Base-by-base conservation (phyloP, 1,140 invertebrate species). In the Fopius arisanus region DNA sequence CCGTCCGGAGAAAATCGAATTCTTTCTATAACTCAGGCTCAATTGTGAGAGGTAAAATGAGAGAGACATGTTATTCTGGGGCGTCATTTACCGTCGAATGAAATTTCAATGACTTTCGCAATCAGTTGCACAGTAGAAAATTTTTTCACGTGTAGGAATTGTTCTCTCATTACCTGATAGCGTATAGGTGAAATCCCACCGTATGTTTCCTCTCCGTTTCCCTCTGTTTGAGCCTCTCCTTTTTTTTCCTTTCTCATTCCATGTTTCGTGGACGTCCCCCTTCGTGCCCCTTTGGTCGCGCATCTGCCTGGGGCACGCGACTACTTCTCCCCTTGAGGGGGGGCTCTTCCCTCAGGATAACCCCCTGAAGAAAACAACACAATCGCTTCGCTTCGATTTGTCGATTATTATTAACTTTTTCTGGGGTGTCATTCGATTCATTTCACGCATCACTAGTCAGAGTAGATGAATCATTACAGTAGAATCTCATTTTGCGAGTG, bases 101-200 rank as follows among this genome's bases (percentile, higher is more conserved):
- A 59, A 59, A 59, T 59, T 59, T 59, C 21, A 59, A 59, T 59
- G 54, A 59, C 54, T 59, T 59, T 59, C 23, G 54, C 54, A 59
- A 59, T 59, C 54, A 59, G 54, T 59, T 12, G 54, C 19, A 59
- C 9, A 59, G 16, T 0, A 59, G 54, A 26, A 14, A 14, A 23
- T 23, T 2, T 59, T 26, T 59, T 59, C 21, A 23, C 23, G 19
- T 51, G 43, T 12, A 51, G 26, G 54, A 59, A 59, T 26, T 21
- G 43, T 21, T 21, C 43, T 51, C 43, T 23, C 54, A 59, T 59
- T 59, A 59, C 54, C 54, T 59, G 54, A 59, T 59, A 59, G 54
- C 19, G 14, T 59, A 59, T 59, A 26, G 23, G 21, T 59, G 54
- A 59, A 23, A 59, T 59, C 54, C 54, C 54, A 21, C n/a, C 43